phyloP scores from a whole-genome alignment of 2,797 vertebrate species.

The Onychomys torridus region DNA sequence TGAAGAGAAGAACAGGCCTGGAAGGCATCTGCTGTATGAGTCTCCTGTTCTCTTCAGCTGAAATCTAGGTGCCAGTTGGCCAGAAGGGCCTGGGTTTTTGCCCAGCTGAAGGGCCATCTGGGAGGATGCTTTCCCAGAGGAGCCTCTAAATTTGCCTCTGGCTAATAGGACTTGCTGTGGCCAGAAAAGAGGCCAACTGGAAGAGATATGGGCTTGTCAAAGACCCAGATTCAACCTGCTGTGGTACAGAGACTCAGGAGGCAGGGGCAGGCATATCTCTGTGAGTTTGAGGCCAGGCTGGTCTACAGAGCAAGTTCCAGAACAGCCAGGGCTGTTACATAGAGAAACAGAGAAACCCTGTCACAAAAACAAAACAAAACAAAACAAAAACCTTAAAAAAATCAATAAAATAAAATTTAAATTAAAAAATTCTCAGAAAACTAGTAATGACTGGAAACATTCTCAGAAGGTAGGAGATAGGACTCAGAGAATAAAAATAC shows the following conservation, averaged over 20 bases:
- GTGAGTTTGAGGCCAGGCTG: neutral
- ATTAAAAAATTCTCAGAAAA: neutral
- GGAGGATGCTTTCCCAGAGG: neutral
- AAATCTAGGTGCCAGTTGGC: neutral
- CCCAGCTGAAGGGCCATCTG: neutral
- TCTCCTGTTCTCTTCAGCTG: neutral
- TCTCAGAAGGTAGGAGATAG: neutral
- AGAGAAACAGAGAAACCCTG: neutral
- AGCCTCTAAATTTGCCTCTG: neutral
- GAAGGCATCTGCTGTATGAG: no score
- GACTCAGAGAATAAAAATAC: neutral
- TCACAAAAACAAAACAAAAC: neutral
- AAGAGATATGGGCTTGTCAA: no score
- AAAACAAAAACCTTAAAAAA: neutral
- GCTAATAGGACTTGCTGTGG: neutral
- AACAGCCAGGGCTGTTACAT: neutral
- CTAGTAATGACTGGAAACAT: neutral
- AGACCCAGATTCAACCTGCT: neutral
- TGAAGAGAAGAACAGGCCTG: neutral
- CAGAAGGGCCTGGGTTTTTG: neutral
- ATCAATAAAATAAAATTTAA: neutral
- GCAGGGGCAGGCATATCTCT: neutral
- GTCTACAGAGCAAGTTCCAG: neutral
- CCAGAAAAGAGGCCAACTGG: neutral
- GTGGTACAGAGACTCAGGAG: neutral